Evolutionary conservation across 2,113 vertebrate genomes (phyloP).

Genomic region (Eurystomus gularis): DNA sequence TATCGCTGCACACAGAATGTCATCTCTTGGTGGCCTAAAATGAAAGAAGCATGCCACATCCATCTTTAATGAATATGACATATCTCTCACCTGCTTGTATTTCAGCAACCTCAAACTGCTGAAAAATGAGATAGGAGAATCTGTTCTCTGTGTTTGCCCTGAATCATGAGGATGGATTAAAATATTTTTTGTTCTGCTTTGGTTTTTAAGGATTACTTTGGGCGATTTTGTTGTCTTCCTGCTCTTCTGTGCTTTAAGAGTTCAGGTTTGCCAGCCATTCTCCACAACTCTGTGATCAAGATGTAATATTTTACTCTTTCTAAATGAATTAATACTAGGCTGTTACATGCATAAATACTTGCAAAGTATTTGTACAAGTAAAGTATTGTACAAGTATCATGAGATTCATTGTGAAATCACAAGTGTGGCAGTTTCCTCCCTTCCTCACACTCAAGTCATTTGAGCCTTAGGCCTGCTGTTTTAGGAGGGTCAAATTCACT

Average conservation of each 20-base stretch:
- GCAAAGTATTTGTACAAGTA: too few species aligned
- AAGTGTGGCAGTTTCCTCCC: background rate
- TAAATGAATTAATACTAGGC: background rate
- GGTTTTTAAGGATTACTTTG: background rate
- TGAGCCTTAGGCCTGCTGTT: background rate
- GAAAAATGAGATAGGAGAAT: background rate
- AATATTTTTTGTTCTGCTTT: background rate
- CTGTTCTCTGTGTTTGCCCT: background rate
- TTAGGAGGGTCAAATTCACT: background rate
- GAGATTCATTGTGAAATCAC: background rate
- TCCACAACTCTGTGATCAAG: background rate
- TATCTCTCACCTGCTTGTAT: background rate
- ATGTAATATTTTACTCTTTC: background rate
- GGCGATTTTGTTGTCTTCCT: background rate
- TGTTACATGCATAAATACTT: background rate
- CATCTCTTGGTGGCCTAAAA: conserved; percentile 21
- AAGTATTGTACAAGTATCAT: too few species aligned
- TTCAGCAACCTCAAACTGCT: background rate
- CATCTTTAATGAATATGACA: conserved; percentile 21
- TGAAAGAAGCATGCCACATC: background rate
- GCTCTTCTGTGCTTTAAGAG: background rate
- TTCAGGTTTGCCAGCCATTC: background rate
- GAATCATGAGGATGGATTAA: background rate
- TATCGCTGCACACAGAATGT: conserved; percentile 21
- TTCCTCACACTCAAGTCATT: background rate